Evolutionary conservation across 1,140 invertebrate genomes (phyloP).

Genomic region (Drosophila kohkoa): DNA sequence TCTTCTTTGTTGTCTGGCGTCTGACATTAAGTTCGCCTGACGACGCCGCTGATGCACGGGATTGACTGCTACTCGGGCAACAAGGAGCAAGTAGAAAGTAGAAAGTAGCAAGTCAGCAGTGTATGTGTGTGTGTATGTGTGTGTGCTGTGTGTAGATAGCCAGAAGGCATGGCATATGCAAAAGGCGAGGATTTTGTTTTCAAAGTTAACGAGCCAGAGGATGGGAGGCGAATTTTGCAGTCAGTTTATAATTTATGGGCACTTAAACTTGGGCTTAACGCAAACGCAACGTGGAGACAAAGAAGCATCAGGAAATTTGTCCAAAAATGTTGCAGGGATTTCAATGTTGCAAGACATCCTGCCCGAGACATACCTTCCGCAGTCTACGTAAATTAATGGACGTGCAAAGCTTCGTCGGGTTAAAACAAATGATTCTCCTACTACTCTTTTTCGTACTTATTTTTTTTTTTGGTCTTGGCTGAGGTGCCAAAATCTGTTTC

Average conservation of each 20-base stretch:
- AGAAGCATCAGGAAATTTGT: slow-evolving; percentile 29
- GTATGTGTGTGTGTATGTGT: not conserved
- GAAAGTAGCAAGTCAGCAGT: not conserved
- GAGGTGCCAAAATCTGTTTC: slow-evolving; percentile 33
- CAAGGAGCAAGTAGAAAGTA: no score
- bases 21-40: slow-evolving; percentile 63
- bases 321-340: slow-evolving; percentile 38
- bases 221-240: slow-evolving; percentile 41
- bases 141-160: slow-evolving; percentile 52
- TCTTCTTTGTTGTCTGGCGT: slow-evolving; percentile 75
- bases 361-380: not conserved
- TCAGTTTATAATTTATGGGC: slow-evolving; percentile 76
- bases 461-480: slow-evolving; percentile 16
- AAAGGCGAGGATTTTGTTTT: slow-evolving; percentile 52
- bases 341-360: slow-evolving; percentile 36
- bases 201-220: slow-evolving; percentile 60
- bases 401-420: slow-evolving; percentile 14
- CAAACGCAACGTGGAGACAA: slow-evolving; percentile 14
- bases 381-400: slow-evolving; percentile 39
- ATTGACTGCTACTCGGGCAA: slow-evolving; percentile 52
- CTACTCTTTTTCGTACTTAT: not conserved
- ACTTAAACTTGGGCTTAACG: slow-evolving; percentile 53
- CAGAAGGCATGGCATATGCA: slow-evolving; percentile 53
- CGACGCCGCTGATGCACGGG: slow-evolving; percentile 50
- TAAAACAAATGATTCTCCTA: slow-evolving; percentile 34